These are phyloP conservation scores for Dascillus cervinus DNA, from an alignment of 2,888 invertebrate genomes.

Conservation along the genomic window DNA sequence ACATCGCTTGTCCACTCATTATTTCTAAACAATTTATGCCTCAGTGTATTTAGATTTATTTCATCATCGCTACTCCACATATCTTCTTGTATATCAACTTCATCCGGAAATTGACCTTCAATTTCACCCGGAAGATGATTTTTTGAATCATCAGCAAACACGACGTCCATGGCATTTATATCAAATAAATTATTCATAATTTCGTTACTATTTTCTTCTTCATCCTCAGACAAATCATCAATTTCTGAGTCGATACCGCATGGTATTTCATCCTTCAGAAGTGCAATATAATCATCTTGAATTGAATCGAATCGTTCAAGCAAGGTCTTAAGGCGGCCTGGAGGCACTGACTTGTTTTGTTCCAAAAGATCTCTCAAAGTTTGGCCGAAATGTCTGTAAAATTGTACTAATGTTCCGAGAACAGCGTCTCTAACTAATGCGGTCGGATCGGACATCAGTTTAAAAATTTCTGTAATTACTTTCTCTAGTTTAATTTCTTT, in stretches of 20 bases:
- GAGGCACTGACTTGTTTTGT: no score
- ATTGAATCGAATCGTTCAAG: background rate
- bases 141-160: conserved; percentile 7
- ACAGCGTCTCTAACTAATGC: no score
- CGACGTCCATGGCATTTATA: conserved; percentile 6
- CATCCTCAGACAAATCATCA: conserved; percentile 5
- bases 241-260: conserved; percentile 4
- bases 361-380: no score
- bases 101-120: background rate
- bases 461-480: no score
- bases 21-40: conserved; percentile 1
- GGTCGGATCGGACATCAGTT: no score
- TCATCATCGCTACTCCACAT: conserved; percentile 2
- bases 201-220: conserved; percentile 5
- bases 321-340: no score
- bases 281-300: conserved; percentile 7
- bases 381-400: no score
- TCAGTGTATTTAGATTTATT: background rate
- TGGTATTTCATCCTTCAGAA: conserved; percentile 5
- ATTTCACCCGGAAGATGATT: conserved; percentile 4
- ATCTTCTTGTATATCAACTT: conserved; percentile 4
- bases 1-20: conserved; percentile 3
- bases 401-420: no score
- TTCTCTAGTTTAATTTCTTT: no score
- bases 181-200: conserved; percentile 6